Conservation (phyloP, 2,797 vertebrate genomes). For the Enteromius mattozi region DNA sequence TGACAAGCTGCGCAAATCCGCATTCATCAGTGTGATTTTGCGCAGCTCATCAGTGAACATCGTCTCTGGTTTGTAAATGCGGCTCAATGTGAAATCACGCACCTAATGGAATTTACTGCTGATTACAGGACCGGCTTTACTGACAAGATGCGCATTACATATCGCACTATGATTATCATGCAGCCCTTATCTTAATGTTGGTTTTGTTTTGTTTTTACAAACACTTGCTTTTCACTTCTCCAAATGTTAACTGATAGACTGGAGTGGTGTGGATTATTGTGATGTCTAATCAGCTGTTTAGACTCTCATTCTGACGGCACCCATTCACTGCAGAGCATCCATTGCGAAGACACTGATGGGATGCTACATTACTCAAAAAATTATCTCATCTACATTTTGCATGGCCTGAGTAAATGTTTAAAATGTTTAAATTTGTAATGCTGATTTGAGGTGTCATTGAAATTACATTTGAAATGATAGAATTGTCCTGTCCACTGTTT, state of each 20-base stretch:
- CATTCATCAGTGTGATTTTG: too few species aligned
- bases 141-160: too few species aligned
- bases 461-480: background rate
- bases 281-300: background rate
- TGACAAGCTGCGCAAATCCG: too few species aligned
- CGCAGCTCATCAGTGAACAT: too few species aligned
- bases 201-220: background rate
- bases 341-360: background rate
- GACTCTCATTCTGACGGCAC: background rate
- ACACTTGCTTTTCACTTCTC: background rate
- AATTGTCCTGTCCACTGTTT: background rate
- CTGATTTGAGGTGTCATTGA: background rate
- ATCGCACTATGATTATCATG: too few species aligned
- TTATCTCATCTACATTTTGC: background rate
- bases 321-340: background rate
- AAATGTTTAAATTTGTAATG: background rate
- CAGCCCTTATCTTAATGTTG: background rate
- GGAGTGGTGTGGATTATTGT: background rate
- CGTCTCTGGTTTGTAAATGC: too few species aligned
- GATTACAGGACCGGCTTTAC: too few species aligned
- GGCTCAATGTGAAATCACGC: too few species aligned
- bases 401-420: background rate
- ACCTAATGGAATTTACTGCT: too few species aligned
- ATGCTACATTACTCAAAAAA: background rate
- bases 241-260: background rate